Evolutionary conservation across 2,797 vertebrate genomes (phyloP), one percentile per base, ranked within the genome.

Genomic region (Rhodeus uyekii): DNA sequence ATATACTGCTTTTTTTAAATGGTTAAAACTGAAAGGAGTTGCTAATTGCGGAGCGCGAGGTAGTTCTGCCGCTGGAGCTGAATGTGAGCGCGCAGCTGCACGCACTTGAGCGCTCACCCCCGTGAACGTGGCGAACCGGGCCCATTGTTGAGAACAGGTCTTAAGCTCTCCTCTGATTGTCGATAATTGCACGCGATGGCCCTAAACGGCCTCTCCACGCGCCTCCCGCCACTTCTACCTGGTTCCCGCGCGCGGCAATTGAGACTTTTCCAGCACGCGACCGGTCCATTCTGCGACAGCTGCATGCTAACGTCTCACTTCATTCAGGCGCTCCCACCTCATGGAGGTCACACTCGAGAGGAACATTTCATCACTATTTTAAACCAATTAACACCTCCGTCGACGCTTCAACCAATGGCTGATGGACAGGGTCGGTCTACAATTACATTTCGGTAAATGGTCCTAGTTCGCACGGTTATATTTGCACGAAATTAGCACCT

Each of bases 11-110:
- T 94, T 93, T n/a, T 92, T 94, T 94, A 95, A 95, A 95, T 94
- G 76, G 75, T 76, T 73, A 90, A 91, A 95, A 94, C 88, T 93
- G 94, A 95, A 96, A 97, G 91, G 95, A 96, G 95, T 92, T 95
- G 95, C 94, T 99, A 99, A 99, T 99, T 98, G 96, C 95, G 93
- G 88, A 84, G 87, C 86, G 93, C 92, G 94, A 93, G 93, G 96
- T 95, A 93, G 95, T 95, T 94, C 93, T 94, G 95, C 94, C 93
- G 90, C 87, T 90, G 94, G 93, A 93, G 93, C 94, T 94, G 95
- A 96, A 94, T 96, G 94, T 93, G 93, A 94, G 95, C 95, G 92
- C 95, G 96, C 98, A 99, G 98, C 98, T 99, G 98, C 97, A 98
- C 94, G 94, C 96, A 98, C 98, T 99, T 99, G 96, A 99, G 95